phyloP scores from a whole-genome alignment of 1,140 invertebrate species.

The Battus philenor region DNA sequence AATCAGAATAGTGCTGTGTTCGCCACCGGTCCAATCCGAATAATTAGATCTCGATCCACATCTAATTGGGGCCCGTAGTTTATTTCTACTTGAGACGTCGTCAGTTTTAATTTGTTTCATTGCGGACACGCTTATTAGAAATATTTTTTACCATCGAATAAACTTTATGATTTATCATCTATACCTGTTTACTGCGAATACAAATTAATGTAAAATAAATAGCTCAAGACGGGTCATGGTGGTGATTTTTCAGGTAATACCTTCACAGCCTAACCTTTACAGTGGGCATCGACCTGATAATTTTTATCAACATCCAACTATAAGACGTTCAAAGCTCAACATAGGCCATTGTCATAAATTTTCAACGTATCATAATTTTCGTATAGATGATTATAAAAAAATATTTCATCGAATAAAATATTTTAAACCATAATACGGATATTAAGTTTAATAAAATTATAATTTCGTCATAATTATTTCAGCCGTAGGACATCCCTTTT shows the following conservation, averaged over 20 bases:
- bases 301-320: neutral
- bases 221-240: neutral
- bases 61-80: slow-evolving; percentile 40
- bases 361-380: too few relatives aligned
- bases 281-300: neutral
- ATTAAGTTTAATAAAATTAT: too few relatives aligned
- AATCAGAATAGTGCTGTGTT: slow-evolving; percentile 62
- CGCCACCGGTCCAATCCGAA: slow-evolving; percentile 47
- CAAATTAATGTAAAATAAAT: neutral
- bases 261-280: neutral
- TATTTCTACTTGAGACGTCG: slow-evolving; percentile 14
- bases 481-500: too few relatives aligned
- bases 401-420: too few relatives aligned
- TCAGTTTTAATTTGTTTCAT: neutral
- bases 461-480: too few relatives aligned
- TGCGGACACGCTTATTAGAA: neutral
- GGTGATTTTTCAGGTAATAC: neutral
- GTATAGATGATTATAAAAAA: too few relatives aligned
- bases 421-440: too few relatives aligned
- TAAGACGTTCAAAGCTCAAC: too few relatives aligned
- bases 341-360: too few relatives aligned
- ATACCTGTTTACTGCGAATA: neutral
- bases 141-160: too few relatives aligned
- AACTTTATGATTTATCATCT: too few relatives aligned
- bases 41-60: slow-evolving; percentile 66